Percentiles rank a stretch among this genome's conserved stretches.
Evolutionary conservation across 2,797 vertebrate genomes (phyloP).

Genomic region (Eulemur albifrons): DNA sequence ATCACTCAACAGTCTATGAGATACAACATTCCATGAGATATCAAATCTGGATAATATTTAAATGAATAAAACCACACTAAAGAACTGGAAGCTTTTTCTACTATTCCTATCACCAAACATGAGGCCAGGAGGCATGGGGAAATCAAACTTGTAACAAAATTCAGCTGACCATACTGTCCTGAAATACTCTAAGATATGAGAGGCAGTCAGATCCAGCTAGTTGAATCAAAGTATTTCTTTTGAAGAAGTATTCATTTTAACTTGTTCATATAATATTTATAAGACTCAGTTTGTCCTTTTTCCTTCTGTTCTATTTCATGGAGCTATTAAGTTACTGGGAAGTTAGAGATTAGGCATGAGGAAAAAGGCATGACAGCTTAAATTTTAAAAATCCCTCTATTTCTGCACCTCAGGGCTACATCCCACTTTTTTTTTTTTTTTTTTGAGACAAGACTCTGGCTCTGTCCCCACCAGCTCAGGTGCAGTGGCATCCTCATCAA

Average conservation of each 20-base stretch:
- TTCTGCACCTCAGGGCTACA: not conserved
- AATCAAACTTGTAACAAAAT: not conserved
- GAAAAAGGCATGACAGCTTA: not conserved
- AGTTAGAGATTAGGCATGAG: not conserved
- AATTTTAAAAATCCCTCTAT: not conserved
- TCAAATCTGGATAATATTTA: not conserved
- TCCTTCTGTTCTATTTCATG: not conserved
- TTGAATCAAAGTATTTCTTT: not conserved
- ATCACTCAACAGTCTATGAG: not conserved
- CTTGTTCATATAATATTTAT: not conserved
- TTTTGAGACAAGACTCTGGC: too few relatives aligned
- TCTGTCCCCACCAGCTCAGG: too few relatives aligned
- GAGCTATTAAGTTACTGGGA: not conserved
- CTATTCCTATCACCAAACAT: not conserved
- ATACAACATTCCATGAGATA: not conserved
- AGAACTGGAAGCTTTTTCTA: not conserved
- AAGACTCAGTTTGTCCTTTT: not conserved
- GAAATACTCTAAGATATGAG: not conserved
- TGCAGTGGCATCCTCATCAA: too few relatives aligned
- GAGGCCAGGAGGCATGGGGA: not conserved
- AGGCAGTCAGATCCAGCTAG: not conserved
- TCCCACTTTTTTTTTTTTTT: not conserved
- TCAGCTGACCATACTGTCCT: not conserved
- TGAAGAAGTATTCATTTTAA: not conserved
- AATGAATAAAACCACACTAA: not conserved